Base-by-base conservation (phyloP, 2,888 invertebrate genomes). In the Lumbricus terrestris region DNA sequence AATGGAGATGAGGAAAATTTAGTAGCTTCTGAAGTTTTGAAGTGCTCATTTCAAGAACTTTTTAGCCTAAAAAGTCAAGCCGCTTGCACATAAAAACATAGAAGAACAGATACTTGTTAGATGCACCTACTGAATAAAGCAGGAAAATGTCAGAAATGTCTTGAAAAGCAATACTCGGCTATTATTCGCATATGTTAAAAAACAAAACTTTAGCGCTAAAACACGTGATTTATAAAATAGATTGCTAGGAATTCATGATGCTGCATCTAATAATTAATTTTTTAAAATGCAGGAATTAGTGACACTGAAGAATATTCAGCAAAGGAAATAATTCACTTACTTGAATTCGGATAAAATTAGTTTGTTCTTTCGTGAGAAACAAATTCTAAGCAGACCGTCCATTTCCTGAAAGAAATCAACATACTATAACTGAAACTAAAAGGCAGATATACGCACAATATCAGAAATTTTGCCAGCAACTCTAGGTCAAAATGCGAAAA, bases 361-460 rank as follows among this genome's bases (percentile, higher is more conserved):
- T 96, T 99, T 99, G 95, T 99, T 99, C 95, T 99, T 99, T 91
- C 99, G 96, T 0, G 97, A 96, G 95, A 99, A 99, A 47, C 97
- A 97, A 93, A 99, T 97, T 93, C 99, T 96, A 0, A 99, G 97
- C 69, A 99, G 95, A 18, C 99, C 99, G 96, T 99, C 99, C 99
- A 99, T 99, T 96, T 99, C 99, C 93, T 97, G 96, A 83, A 93
- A 35, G n/a, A 47, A 90, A 11, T 29, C 37, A 89, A 88, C 35
- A 82, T 38, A 35, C 37, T 8, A 38, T 34, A 88, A n/a, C 6
- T 88, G 5, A 89, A 37, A 37, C 33, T 35, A 29, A 47, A 33
- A n/a, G 40, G 88, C 88, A 47, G 23, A 33, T 29, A 5, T 88
- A 33, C 33, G 88, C 20, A 47, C 34, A 23, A 34, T 88, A 88